Evolutionary conservation across 2,113 vertebrate genomes (phyloP).

Genomic region (Nothoprocta perdicaria): DNA sequence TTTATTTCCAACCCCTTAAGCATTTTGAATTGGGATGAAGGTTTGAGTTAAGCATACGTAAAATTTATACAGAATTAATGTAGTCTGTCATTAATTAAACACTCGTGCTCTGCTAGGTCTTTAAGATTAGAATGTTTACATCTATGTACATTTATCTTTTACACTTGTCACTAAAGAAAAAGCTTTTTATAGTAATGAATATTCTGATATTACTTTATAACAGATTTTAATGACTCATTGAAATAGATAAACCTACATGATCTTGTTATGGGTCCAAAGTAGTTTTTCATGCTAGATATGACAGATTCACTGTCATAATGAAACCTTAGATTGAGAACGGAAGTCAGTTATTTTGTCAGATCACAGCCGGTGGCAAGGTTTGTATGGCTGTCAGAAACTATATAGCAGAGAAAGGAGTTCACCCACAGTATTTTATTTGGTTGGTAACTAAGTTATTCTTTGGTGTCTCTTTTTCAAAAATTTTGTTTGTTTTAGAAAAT

Average conservation of each 20-base stretch:
- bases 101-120: neutral
- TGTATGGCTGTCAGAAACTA: neutral
- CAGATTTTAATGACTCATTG: neutral
- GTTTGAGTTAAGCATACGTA: neutral
- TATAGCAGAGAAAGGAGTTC: constrained; percentile 4
- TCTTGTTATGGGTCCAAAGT: neutral
- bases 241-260: neutral
- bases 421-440: constrained; percentile 12
- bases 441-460: constrained; percentile 16
- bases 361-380: constrained; percentile 42
- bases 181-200: neutral
- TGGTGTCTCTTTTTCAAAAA: neutral
- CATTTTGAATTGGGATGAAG: neutral
- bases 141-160: neutral
- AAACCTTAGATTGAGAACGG: constrained; percentile 57
- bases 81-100: neutral
- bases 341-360: constrained; percentile 68
- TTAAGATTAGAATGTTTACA: neutral
- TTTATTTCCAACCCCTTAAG: neutral
- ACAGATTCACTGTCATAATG: constrained; percentile 41
- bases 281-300: constrained; percentile 23
- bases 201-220: neutral
- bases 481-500: neutral
- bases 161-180: neutral
- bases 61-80: neutral